Conservation (phyloP, 2,113 vertebrate species). For the Lophochroa leadbeateri region DNA sequence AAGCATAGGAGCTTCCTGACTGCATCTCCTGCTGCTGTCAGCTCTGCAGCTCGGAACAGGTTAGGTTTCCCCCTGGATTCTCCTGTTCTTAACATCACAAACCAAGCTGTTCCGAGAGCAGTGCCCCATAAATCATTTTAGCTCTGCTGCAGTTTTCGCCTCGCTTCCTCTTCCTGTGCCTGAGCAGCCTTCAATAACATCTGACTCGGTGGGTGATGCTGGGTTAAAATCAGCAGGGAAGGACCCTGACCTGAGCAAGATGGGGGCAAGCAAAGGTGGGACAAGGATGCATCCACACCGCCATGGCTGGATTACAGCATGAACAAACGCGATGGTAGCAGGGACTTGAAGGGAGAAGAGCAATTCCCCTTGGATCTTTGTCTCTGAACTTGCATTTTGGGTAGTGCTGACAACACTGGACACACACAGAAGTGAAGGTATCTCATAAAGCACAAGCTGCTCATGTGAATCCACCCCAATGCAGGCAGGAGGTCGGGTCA, state of each 20-base stretch:
- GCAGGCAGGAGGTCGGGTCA: not conserved
- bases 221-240: not conserved
- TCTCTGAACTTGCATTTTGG: not conserved
- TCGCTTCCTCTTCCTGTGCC: slow-evolving; percentile 16
- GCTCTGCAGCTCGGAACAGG: not conserved
- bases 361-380: not conserved
- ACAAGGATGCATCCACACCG: not conserved
- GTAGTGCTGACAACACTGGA: not conserved
- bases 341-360: not conserved
- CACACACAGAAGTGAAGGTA: not conserved
- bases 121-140: slow-evolving; percentile 55
- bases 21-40: not conserved
- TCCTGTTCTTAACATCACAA: slow-evolving; percentile 59
- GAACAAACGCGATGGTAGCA: not conserved
- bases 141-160: slow-evolving; percentile 30
- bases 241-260: not conserved
- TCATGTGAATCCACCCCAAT: not conserved
- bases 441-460: not conserved
- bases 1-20: not conserved
- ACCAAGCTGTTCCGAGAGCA: slow-evolving; percentile 12
- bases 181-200: not conserved
- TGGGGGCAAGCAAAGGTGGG: not conserved
- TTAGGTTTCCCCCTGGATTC: slow-evolving; percentile 53
- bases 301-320: accelerated
- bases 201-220: not conserved